Evolutionary conservation across 2,113 vertebrate species (phyloP).

Genomic region (Scatophagus argus): DNA sequence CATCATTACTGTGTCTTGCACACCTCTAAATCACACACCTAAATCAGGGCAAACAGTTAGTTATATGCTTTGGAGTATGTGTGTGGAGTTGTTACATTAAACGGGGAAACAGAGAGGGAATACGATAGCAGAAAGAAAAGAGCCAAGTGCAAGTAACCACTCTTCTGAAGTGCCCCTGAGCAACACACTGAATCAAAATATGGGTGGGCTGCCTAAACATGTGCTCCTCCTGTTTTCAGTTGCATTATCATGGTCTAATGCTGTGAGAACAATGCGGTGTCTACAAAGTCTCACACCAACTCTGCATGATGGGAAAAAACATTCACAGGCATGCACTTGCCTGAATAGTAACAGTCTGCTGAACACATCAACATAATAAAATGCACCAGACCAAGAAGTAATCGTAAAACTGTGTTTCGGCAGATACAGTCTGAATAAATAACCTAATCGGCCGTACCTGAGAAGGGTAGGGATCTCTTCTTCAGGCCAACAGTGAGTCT

Average conservation of each 20-base stretch:
- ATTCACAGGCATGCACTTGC: background rate
- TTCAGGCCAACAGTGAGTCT: background rate
- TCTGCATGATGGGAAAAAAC: background rate
- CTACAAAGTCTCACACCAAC: conserved; percentile 11
- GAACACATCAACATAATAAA: background rate
- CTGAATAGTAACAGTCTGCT: conserved; percentile 53
- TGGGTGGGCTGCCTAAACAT: conserved; percentile 33
- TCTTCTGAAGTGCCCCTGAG: conserved; percentile 39
- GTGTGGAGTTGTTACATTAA: conserved; percentile 17
- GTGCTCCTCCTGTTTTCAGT: background rate
- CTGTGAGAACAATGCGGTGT: conserved; percentile 10
- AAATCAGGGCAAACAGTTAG: background rate
- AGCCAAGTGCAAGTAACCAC: background rate
- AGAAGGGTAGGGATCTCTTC: background rate
- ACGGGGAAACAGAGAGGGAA: background rate
- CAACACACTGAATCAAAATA: background rate
- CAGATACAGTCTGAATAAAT: background rate
- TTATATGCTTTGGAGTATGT: background rate
- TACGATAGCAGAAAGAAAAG: background rate
- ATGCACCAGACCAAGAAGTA: background rate
- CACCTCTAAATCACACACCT: conserved; percentile 23
- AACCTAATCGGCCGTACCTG: background rate
- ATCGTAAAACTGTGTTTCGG: background rate
- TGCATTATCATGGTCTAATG: conserved; percentile 2
- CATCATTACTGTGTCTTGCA: conserved; percentile 29